Conservation (phyloP, 2,888 invertebrate species). For the Ornithoptera priamus region DNA sequence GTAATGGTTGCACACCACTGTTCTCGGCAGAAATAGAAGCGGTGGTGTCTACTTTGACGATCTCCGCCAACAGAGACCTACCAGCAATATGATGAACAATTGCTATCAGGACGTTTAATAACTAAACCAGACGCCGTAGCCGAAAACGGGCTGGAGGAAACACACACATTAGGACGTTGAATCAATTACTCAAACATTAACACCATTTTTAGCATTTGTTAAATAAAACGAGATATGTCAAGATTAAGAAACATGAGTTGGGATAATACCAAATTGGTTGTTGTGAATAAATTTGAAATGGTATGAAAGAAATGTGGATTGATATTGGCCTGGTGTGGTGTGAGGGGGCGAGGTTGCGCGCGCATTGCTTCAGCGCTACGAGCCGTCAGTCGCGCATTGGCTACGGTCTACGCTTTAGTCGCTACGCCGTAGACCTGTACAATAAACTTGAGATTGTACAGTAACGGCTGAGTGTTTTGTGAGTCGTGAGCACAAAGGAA, state of each 20-base stretch:
- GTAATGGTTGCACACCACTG: no score
- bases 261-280: conserved; percentile 48
- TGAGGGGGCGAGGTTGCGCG: conserved; percentile 74
- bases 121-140: no score
- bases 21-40: no score
- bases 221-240: not conserved
- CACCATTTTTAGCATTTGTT: not conserved
- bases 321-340: conserved; percentile 71
- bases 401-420: conserved; percentile 58
- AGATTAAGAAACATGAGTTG: not conserved
- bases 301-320: conserved; percentile 60
- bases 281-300: conserved; percentile 62
- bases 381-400: conserved; percentile 66
- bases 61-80: no score
- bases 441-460: conserved; percentile 29
- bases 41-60: no score
- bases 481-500: conserved; percentile 33
- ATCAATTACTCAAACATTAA: not conserved
- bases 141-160: no score
- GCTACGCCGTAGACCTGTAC: conserved; percentile 66
- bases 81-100: no score
- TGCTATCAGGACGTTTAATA: not conserved
- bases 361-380: conserved; percentile 65
- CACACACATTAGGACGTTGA: not conserved
- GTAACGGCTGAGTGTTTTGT: conserved; percentile 37